A percentile compares a stretch with the other conserved stretches of the same genome.
Conservation (phyloP, 2,797 vertebrate genomes). For the Sebastes cheni region DNA sequence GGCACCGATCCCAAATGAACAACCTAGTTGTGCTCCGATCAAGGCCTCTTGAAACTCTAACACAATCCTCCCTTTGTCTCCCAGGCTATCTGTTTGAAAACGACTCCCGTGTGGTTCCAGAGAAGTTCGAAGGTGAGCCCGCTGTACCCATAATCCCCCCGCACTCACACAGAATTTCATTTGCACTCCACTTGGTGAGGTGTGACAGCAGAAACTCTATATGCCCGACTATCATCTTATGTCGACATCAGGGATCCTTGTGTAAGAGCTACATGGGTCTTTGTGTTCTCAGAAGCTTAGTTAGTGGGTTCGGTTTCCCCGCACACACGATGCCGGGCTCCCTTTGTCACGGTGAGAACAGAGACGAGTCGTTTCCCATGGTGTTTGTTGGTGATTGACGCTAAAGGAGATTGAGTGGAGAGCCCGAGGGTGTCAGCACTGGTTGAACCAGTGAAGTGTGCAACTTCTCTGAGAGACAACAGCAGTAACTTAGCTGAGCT, state of each 20-base stretch:
- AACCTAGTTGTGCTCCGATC: background rate
- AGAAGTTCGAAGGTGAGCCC: constrained; percentile 93
- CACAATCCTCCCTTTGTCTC: constrained; percentile 48
- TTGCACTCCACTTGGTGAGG: constrained; percentile 1
- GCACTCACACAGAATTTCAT: background rate
- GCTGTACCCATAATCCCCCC: background rate
- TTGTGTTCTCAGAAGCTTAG: constrained; percentile 33
- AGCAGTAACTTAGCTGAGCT: constrained; percentile 62
- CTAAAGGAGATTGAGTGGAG: constrained; percentile 58
- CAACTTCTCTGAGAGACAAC: constrained; percentile 31
- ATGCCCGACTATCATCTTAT: constrained; percentile 6
- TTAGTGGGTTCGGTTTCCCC: constrained; percentile 60
- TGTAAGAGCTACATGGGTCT: constrained; percentile 22
- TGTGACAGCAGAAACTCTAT: constrained; percentile 44
- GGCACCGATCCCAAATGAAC: constrained; percentile 22
- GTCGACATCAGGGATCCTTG: constrained; percentile 27
- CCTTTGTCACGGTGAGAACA: constrained; percentile 41
- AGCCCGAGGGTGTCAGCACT: constrained; percentile 56
- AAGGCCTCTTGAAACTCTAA: constrained; percentile 32
- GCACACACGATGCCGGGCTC: constrained; percentile 21
- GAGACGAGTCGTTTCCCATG: constrained; percentile 59
- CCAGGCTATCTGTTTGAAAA: constrained; percentile 94
- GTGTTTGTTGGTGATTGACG: constrained; percentile 35
- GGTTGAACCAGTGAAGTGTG: constrained; percentile 59
- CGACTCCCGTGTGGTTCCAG: constrained; percentile 94